phyloP scores from a whole-genome alignment of 2,888 invertebrate species.

The Argyresthia albistria region DNA sequence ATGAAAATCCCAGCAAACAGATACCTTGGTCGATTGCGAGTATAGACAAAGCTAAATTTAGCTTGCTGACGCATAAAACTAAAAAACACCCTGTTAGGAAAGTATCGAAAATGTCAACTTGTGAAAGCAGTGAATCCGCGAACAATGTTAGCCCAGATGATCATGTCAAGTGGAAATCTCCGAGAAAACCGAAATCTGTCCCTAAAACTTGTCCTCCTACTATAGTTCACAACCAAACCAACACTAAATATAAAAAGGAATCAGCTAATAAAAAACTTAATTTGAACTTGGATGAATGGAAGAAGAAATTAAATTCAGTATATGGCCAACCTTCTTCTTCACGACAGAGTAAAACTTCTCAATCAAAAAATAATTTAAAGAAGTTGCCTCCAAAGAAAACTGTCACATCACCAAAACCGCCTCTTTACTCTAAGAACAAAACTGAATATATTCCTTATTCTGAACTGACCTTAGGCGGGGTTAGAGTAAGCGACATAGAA shows the following conservation, averaged over 20 bases:
- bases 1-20: constrained; percentile 17
- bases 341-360: constrained; percentile 16
- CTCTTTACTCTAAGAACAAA: constrained; percentile 26
- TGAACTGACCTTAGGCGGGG: constrained; percentile 58
- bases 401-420: not conserved
- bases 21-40: constrained; percentile 1
- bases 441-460: constrained; percentile 62
- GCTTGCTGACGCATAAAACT: constrained; percentile 8
- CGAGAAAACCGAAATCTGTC: constrained; percentile 19
- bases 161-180: constrained; percentile 22
- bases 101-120: constrained; percentile 44
- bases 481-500: constrained; percentile 51
- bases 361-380: constrained; percentile 19
- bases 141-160: constrained; percentile 37
- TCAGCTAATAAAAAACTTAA: constrained; percentile 20
- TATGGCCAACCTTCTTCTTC: constrained; percentile 31
- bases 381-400: constrained; percentile 12
- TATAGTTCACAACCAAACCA: constrained; percentile 9
- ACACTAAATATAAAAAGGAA: constrained; percentile 14
- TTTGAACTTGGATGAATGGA: constrained; percentile 46
- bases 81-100: constrained; percentile 27
- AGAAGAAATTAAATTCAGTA: constrained; percentile 41
- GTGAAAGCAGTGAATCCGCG: constrained; percentile 47
- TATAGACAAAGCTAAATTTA: constrained; percentile 6
- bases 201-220: constrained; percentile 25